Conservation (phyloP, 1,140 invertebrate species). For the Cephus cinctus region DNA sequence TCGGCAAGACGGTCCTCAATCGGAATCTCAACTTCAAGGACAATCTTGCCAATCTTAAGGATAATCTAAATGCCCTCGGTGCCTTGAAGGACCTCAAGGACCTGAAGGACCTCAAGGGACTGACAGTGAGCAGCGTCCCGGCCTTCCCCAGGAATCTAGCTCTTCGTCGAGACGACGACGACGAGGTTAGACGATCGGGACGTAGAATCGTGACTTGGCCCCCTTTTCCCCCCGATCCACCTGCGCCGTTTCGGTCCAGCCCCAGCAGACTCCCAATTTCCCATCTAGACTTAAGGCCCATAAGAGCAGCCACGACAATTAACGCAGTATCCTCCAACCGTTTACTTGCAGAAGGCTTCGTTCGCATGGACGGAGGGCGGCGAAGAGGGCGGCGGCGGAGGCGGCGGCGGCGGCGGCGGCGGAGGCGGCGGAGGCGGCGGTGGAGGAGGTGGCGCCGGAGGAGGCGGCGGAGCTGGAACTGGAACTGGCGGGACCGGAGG, state of each 20-base stretch:
- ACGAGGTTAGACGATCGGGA: slow-evolving; percentile 46
- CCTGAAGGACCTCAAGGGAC: slow-evolving; percentile 48
- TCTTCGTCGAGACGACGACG: slow-evolving; percentile 46
- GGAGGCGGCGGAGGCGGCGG: slow-evolving; percentile 36
- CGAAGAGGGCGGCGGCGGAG: slow-evolving; percentile 40
- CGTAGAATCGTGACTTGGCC: too few relatives aligned
- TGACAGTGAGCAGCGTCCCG: slow-evolving; percentile 50
- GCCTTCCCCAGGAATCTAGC: slow-evolving; percentile 53
- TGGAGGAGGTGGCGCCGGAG: slow-evolving; percentile 35
- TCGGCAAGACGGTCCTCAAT: slow-evolving; percentile 56
- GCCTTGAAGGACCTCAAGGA: slow-evolving; percentile 52
- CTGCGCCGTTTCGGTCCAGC: too few relatives aligned
- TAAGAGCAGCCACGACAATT: slow-evolving; percentile 21
- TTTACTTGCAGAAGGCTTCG: slow-evolving; percentile 50
- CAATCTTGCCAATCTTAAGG: slow-evolving; percentile 48
- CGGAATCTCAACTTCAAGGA: slow-evolving; percentile 51
- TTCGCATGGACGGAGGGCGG: slow-evolving; percentile 54
- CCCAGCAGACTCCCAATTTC: too few relatives aligned
- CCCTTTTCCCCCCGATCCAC: too few relatives aligned
- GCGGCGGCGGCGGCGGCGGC: slow-evolving; percentile 31
- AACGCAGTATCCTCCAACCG: slow-evolving; percentile 23
- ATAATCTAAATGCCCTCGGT: slow-evolving; percentile 48
- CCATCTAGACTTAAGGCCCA: too few relatives aligned
- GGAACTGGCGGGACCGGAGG: slow-evolving; percentile 40
- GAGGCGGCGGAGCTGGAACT: slow-evolving; percentile 35